Conservation (phyloP, 2,888 invertebrate species). For the Andrena camellia region DNA sequence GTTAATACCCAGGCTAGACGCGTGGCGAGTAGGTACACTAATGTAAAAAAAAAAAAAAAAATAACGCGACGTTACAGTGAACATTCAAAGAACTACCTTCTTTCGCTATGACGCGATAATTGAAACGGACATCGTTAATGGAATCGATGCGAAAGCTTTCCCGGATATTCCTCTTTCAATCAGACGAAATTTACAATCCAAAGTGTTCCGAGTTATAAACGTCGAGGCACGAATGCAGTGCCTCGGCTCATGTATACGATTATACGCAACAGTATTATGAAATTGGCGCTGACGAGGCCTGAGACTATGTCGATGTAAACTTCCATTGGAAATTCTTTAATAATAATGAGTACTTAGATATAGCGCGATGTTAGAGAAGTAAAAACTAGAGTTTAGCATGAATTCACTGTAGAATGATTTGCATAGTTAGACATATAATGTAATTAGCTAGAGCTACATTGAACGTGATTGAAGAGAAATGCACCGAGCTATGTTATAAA, state of each 20-base stretch:
- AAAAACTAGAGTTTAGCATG: neutral
- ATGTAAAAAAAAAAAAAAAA: neutral
- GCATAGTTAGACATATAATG: slow-evolving; percentile 1
- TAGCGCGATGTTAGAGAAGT: neutral
- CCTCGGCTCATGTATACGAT: slow-evolving; percentile 1
- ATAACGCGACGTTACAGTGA: neutral
- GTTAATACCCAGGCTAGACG: slow-evolving; percentile 19
- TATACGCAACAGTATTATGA: slow-evolving; percentile 49
- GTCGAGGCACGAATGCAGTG: slow-evolving; percentile 1
- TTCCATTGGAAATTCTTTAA: slow-evolving; percentile 13
- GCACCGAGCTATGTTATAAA: neutral
- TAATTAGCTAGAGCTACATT: neutral
- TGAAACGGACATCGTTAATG: neutral
- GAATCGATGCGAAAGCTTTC: neutral
- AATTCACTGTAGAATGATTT: neutral
- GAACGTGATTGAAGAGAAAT: slow-evolving; percentile 3
- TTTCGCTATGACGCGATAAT: neutral
- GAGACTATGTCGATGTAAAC: slow-evolving; percentile 11
- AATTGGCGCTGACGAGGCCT: slow-evolving; percentile 9
- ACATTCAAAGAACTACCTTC: slow-evolving; percentile 22
- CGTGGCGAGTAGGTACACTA: neutral
- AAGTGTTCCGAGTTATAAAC: neutral
- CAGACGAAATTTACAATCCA: neutral
- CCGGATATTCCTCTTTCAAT: neutral
- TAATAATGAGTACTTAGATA: neutral